Percentiles rank a stretch among this genome's conserved stretches.
These are phyloP conservation scores for Pteruthius melanotis DNA, from an alignment of 2,113 vertebrate species.

Conservation along the genomic window DNA sequence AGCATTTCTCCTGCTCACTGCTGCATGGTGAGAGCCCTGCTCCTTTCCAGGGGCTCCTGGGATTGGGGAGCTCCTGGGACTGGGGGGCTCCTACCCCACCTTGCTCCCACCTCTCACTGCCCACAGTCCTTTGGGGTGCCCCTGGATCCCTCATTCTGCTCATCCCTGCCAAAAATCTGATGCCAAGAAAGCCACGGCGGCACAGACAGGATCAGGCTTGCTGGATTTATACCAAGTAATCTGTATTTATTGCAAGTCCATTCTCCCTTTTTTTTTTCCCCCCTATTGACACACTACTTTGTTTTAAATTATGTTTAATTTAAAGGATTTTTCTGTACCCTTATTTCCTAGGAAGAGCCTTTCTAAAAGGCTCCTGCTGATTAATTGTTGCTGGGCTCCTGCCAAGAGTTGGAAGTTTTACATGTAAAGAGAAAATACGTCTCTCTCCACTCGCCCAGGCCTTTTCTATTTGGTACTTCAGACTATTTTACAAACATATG, in stretches of 20 bases:
- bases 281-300: slow-evolving; percentile 23
- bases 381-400: slow-evolving; percentile 54
- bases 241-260: background rate
- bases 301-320: slow-evolving; percentile 63
- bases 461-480: slow-evolving; percentile 22
- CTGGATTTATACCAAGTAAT: background rate
- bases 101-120: background rate
- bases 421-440: slow-evolving; percentile 33
- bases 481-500: slow-evolving; percentile 46
- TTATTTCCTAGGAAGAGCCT: slow-evolving; percentile 55
- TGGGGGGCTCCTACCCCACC: background rate
- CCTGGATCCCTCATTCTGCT: background rate
- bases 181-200: rapidly evolving
- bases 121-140: background rate
- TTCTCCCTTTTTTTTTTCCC: rapidly evolving
- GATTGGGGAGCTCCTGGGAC: background rate
- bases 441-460: background rate
- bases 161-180: background rate
- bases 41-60: background rate
- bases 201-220: background rate
- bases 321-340: slow-evolving; percentile 53
- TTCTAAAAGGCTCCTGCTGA: slow-evolving; percentile 58
- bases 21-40: background rate
- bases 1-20: slow-evolving; percentile 54
- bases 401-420: slow-evolving; percentile 58